Percentiles rank a stretch among this genome's conserved stretches.
Conservation (phyloP, 2,888 invertebrate species). For the Caenorhabditis sinica region DNA sequence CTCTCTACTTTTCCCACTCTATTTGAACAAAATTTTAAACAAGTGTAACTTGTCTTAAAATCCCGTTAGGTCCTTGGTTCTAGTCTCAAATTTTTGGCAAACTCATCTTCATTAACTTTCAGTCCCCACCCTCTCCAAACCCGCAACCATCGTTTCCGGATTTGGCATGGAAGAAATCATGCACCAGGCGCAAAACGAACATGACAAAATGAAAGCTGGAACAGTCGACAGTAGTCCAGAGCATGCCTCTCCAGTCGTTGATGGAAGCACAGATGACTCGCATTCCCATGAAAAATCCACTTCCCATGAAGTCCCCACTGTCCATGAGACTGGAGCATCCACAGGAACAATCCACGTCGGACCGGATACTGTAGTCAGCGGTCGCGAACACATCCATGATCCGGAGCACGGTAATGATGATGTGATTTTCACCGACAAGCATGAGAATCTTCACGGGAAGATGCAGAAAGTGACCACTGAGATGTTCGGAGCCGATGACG, state of each 20-base stretch:
- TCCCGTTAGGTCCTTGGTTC: too few species aligned
- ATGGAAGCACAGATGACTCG: slow-evolving; percentile 17
- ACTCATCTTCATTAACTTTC: neutral
- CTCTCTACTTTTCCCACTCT: too few species aligned
- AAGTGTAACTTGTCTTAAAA: too few species aligned
- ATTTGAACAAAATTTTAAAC: too few species aligned
- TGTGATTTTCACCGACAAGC: neutral
- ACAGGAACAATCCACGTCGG: neutral
- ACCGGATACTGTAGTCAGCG: neutral
- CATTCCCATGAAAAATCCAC: neutral
- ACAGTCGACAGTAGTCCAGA: slow-evolving; percentile 28
- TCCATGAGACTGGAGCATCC: neutral
- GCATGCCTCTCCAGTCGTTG: neutral
- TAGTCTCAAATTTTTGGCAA: neutral
- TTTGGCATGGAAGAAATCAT: slow-evolving; percentile 12
- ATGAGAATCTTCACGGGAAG: neutral
- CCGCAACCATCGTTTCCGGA: slow-evolving; percentile 21
- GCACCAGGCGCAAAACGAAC: slow-evolving; percentile 8
- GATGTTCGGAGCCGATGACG: slow-evolving; percentile 7
- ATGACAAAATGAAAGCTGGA: neutral
- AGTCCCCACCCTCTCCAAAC: neutral
- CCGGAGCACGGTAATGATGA: slow-evolving; percentile 33
- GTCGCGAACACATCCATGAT: slow-evolving; percentile 29
- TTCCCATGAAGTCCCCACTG: neutral
- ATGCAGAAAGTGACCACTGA: slow-evolving; percentile 1